These are phyloP conservation scores for Enteromius viviparus DNA, from an alignment of 2,797 vertebrate genomes.

Conservation along the genomic window DNA sequence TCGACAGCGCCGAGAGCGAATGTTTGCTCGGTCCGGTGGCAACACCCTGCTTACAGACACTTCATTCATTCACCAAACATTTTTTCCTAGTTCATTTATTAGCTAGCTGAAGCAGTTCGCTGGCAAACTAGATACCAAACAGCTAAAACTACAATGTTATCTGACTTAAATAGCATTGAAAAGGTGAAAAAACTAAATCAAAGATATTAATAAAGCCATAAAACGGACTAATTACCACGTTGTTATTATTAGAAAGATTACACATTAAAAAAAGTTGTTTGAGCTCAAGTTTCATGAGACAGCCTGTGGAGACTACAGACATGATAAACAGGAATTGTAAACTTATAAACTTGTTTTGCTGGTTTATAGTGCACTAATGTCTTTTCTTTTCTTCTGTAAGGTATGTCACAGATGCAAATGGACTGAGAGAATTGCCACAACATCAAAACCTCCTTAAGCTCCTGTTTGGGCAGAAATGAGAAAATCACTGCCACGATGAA, in stretches of 20 bases:
- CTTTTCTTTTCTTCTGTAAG: neutral
- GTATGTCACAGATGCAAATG: neutral
- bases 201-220: neutral
- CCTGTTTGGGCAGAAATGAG: neutral
- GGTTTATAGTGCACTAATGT: neutral
- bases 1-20: neutral
- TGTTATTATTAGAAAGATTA: neutral
- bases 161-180: neutral
- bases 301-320: neutral
- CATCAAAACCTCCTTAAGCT: neutral
- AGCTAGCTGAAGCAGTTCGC: neutral
- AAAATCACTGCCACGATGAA: neutral
- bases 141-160: neutral
- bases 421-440: neutral
- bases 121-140: neutral
- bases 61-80: constrained; percentile 5
- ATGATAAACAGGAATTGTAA: neutral
- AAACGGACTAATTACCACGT: neutral
- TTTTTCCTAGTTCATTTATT: neutral
- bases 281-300: neutral
- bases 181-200: neutral
- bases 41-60: constrained; percentile 9
- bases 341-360: neutral
- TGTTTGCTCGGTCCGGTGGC: neutral
- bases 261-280: neutral